Evolutionary conservation across 2,113 vertebrate species (phyloP).

Genomic region (Maccullochella peelii): DNA sequence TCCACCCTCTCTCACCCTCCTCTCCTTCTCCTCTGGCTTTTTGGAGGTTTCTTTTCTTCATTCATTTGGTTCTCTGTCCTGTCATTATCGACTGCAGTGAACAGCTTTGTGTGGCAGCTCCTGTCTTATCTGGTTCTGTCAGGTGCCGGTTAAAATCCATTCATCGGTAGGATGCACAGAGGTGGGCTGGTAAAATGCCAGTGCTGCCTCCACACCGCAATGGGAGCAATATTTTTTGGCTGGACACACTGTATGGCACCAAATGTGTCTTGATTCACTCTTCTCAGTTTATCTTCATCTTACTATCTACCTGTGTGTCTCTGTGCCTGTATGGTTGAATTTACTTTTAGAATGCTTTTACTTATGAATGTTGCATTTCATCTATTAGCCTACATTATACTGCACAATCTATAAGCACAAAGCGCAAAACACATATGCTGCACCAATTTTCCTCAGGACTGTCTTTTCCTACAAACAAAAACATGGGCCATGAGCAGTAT

Average conservation of each 20-base stretch:
- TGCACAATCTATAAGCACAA: background rate
- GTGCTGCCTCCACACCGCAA: slow-evolving; percentile 23
- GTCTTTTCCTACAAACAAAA: background rate
- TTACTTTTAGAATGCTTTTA: background rate
- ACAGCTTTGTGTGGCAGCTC: slow-evolving; percentile 63
- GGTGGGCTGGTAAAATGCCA: slow-evolving; percentile 72
- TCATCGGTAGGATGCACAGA: slow-evolving; percentile 58
- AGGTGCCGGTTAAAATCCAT: slow-evolving; percentile 73
- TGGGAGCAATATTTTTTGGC: slow-evolving; percentile 43
- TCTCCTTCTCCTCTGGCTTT: slow-evolving; percentile 42
- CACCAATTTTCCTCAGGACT: background rate
- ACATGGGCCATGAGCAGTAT: background rate
- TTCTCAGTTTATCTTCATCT: slow-evolving; percentile 28
- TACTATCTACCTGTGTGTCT: background rate
- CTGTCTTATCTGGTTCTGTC: slow-evolving; percentile 78
- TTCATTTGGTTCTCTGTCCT: slow-evolving; percentile 51
- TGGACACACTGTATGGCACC: slow-evolving; percentile 19
- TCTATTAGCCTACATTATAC: background rate
- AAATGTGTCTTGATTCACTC: slow-evolving; percentile 25
- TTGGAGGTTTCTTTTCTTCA: slow-evolving; percentile 21
- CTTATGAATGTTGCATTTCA: background rate
- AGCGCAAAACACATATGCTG: too few relatives aligned
- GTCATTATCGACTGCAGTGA: slow-evolving; percentile 63
- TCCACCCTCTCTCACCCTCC: background rate
- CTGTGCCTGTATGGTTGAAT: background rate